Conservation (phyloP, 1,140 invertebrate species). For the Cecropterus lyciades region DNA sequence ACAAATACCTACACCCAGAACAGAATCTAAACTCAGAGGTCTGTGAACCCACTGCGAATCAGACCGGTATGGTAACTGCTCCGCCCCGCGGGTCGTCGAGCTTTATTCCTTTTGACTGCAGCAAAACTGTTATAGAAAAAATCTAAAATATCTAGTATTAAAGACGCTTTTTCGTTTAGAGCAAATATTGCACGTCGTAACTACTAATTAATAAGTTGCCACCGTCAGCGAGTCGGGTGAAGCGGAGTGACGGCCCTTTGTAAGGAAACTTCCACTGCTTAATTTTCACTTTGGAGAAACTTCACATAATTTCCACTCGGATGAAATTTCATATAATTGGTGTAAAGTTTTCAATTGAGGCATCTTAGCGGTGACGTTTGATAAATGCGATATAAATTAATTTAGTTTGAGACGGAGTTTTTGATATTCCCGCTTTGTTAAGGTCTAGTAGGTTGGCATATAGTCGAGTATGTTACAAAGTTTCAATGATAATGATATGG, state of each 20-base stretch:
- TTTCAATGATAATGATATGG: no score
- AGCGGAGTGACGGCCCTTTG: conserved; percentile 26
- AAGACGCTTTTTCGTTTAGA: background rate
- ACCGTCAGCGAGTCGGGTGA: conserved; percentile 1
- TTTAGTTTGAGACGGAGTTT: conserved; percentile 12
- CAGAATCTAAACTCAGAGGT: no score
- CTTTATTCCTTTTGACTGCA: no score
- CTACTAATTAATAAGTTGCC: conserved; percentile 23
- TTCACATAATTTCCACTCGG: conserved; percentile 32
- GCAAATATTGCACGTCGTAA: conserved; percentile 1
- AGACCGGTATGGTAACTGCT: no score
- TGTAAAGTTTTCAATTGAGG: conserved; percentile 27
- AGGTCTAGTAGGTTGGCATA: background rate
- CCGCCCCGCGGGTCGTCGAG: no score
- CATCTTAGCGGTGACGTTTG: conserved; percentile 29
- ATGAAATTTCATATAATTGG: conserved; percentile 36
- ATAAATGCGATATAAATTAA: conserved; percentile 33
- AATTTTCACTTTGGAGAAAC: conserved; percentile 32
- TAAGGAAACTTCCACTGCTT: conserved; percentile 16
- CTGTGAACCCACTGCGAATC: no score
- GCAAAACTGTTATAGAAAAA: no score
- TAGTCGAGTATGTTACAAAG: no score
- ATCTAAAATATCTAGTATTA: background rate
- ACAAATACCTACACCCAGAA: no score
- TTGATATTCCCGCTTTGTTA: background rate